These are phyloP conservation scores for Alectoris magna DNA, from an alignment of 2,797 vertebrate species.

Conservation along the genomic window DNA sequence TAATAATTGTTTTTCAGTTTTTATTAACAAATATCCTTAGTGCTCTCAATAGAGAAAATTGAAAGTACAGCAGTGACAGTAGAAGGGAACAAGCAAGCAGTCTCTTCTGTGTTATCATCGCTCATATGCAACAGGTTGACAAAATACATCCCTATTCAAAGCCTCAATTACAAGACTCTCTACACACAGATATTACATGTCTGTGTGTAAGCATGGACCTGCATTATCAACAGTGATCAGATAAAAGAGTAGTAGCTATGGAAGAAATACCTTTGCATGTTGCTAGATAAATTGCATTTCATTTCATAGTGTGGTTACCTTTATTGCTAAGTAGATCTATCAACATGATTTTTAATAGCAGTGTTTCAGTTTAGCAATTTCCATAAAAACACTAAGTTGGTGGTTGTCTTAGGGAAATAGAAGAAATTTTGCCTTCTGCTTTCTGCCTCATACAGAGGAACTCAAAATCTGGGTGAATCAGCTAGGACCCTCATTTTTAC, in stretches of 20 bases:
- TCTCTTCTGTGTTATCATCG: not conserved
- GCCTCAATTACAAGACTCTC: not conserved
- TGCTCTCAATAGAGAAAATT: not conserved
- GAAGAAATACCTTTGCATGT: not conserved
- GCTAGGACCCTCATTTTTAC: not conserved
- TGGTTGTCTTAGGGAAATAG: not conserved
- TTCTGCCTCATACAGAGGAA: not conserved
- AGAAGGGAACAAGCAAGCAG: not conserved
- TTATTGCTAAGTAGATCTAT: not conserved
- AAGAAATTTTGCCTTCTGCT: not conserved
- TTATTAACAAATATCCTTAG: not conserved
- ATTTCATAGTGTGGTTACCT: not conserved
- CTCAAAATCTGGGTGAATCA: not conserved
- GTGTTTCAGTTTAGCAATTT: not conserved
- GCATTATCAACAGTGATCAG: not conserved
- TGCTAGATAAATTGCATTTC: not conserved
- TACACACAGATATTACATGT: too few relatives aligned
- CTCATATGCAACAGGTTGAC: not conserved
- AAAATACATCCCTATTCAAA: not conserved
- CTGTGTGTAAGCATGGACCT: not conserved
- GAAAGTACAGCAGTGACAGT: rapidly evolving
- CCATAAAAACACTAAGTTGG: not conserved
- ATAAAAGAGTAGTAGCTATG: not conserved
- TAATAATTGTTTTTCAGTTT: not conserved
- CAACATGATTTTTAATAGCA: not conserved